These are phyloP conservation scores for Schizopygopsis malacanthus DNA, from an alignment of 2,797 vertebrate species.

Conservation along the genomic window DNA sequence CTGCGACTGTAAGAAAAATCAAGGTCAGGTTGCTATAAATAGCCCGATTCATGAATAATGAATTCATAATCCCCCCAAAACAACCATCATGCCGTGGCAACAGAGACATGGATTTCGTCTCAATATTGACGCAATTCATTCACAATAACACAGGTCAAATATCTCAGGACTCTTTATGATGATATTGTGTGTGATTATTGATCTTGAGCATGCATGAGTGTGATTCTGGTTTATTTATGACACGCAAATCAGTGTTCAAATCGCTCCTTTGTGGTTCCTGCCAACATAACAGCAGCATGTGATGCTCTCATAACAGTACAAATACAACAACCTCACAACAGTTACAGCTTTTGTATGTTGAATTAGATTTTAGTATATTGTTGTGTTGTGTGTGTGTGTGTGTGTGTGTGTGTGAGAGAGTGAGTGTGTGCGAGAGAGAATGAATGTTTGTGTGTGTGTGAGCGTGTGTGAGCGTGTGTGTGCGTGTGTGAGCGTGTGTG, in stretches of 20 bases:
- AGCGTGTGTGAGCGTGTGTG: no score
- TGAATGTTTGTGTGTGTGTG: no score
- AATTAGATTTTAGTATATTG: neutral
- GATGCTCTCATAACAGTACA: neutral
- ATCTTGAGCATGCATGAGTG: neutral
- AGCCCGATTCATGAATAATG: slow-evolving; percentile 33
- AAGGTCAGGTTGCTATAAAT: slow-evolving; percentile 50
- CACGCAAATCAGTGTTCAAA: neutral
- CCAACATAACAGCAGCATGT: neutral
- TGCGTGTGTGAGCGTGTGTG: no score
- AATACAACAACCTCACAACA: neutral
- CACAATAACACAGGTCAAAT: neutral
- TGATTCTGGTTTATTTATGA: neutral
- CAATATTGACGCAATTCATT: neutral
- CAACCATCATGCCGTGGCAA: neutral
- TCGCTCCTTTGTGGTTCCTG: no score
- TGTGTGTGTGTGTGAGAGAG: no score
- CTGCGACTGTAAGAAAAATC: slow-evolving; percentile 24
- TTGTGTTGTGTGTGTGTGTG: no score
- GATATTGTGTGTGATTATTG: neutral
- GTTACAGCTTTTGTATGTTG: neutral
- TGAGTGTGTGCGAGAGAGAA: no score
- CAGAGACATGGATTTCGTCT: neutral
- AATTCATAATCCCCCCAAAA: neutral
- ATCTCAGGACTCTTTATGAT: neutral